Evolutionary conservation across 2,888 invertebrate genomes (phyloP).

Genomic region (Deroplatys truncata): DNA sequence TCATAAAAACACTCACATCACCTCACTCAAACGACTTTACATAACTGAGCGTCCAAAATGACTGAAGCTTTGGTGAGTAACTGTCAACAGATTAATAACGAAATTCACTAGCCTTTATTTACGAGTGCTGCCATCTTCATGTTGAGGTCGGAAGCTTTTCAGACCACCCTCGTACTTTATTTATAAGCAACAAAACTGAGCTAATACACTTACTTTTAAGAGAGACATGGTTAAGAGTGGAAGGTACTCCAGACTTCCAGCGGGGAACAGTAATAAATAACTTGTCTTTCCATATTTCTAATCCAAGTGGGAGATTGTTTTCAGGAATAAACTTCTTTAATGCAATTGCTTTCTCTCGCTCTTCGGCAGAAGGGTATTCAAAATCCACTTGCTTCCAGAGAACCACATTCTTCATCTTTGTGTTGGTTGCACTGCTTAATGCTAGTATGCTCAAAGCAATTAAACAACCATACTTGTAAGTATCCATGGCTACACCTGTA

Average conservation of each 20-base stretch:
- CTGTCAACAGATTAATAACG: no score
- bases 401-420: constrained; percentile 55
- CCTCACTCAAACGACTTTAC: no score
- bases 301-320: constrained; percentile 66
- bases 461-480: background rate
- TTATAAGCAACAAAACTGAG: constrained; percentile 53
- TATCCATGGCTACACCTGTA: background rate
- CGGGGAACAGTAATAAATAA: constrained; percentile 58
- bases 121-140: no score
- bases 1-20: no score
- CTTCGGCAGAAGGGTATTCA: constrained; percentile 59
- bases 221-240: constrained; percentile 64
- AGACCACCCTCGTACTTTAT: no score
- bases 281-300: constrained; percentile 70
- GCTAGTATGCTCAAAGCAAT: background rate
- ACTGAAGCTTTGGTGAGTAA: no score
- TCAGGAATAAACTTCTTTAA: constrained; percentile 57
- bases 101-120: no score
- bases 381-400: constrained; percentile 67
- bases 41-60: no score
- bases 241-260: constrained; percentile 64
- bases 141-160: no score
- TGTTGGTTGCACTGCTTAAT: background rate
- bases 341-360: constrained; percentile 56
- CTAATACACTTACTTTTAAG: constrained; percentile 39